These are phyloP conservation scores for Grapholita molesta DNA, from an alignment of 1,140 invertebrate genomes.

Conservation along the genomic window DNA sequence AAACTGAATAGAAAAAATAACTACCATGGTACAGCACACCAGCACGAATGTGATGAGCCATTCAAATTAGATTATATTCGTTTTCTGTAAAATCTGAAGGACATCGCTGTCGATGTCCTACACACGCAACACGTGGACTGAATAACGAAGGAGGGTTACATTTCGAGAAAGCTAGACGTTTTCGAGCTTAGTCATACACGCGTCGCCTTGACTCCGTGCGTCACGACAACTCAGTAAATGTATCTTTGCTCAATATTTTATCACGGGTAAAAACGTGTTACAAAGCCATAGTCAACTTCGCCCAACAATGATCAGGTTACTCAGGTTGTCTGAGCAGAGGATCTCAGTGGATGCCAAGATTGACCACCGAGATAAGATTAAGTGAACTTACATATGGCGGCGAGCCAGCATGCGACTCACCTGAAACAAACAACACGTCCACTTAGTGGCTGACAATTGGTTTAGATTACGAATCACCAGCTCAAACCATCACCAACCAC, in stretches of 20 bases:
- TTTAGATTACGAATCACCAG: neutral
- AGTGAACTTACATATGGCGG: constrained; percentile 36
- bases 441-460: neutral
- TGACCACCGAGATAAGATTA: neutral
- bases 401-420: constrained; percentile 59
- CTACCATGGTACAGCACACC: too few relatives aligned
- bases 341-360: neutral
- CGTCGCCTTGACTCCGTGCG: neutral
- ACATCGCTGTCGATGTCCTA: neutral
- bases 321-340: too few relatives aligned
- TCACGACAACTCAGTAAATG: too few relatives aligned
- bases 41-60: too few relatives aligned
- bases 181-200: neutral
- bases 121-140: neutral
- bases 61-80: too few relatives aligned
- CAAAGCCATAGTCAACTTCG: too few relatives aligned
- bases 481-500: neutral
- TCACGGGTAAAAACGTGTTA: too few relatives aligned
- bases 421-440: constrained; percentile 39
- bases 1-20: too few relatives aligned
- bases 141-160: neutral
- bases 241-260: too few relatives aligned
- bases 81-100: neutral
- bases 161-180: constrained; percentile 11
- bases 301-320: too few relatives aligned